phyloP scores from a whole-genome alignment of 1,140 invertebrate species.

The Pentalonia nigronervosa region DNA sequence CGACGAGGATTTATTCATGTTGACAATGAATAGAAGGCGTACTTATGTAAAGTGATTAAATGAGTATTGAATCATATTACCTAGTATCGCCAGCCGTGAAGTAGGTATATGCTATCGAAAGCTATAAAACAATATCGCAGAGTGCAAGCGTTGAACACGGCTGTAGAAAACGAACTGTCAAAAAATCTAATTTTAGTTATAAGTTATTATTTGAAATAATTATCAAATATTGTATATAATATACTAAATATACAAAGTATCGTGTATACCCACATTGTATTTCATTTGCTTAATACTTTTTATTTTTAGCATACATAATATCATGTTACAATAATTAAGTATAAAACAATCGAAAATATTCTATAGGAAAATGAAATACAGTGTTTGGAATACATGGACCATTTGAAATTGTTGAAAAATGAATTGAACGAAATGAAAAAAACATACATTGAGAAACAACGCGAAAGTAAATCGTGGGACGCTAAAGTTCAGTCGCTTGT shows the following conservation, averaged over 20 bases:
- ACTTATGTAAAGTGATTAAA: too few relatives aligned
- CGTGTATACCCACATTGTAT: not conserved
- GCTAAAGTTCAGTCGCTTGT: slow-evolving; percentile 77
- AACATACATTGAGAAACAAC: slow-evolving; percentile 70
- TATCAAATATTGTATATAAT: not conserved
- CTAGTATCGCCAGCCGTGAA: too few relatives aligned
- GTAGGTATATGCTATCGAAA: too few relatives aligned
- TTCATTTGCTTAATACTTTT: not conserved
- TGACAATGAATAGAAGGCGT: too few relatives aligned
- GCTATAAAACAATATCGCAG: too few relatives aligned
- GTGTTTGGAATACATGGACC: not conserved
- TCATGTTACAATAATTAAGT: not conserved
- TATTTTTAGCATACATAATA: not conserved
- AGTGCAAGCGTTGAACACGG: too few relatives aligned
- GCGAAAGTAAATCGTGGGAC: slow-evolving; percentile 78
- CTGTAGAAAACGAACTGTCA: too few relatives aligned
- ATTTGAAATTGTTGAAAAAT: slow-evolving; percentile 65
- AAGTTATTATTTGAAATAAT: not conserved
- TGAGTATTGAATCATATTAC: too few relatives aligned
- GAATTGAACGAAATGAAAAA: slow-evolving; percentile 72
- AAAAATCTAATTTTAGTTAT: not conserved
- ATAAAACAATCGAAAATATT: not conserved
- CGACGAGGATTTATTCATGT: too few relatives aligned
- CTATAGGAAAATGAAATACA: not conserved
- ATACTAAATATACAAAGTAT: too few relatives aligned